Conservation (phyloP, 1,140 invertebrate genomes). For the Phthorimaea operculella region DNA sequence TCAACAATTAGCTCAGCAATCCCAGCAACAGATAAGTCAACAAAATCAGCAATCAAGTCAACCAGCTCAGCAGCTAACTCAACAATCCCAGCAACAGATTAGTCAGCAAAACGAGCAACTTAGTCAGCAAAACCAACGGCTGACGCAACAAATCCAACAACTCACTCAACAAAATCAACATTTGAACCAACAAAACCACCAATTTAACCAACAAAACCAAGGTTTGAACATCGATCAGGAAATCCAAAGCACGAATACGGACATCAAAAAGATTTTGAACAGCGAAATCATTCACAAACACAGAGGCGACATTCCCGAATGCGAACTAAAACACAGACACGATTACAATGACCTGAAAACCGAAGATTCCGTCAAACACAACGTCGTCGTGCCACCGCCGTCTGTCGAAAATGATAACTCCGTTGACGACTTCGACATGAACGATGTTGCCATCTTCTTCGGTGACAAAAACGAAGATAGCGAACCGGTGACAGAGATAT, state of each 20-base stretch:
- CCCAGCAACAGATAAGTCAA: not conserved
- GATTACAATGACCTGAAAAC: constrained; percentile 39
- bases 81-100: constrained; percentile 10
- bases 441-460: constrained; percentile 69
- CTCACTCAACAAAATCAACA: not conserved
- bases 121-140: not conserved
- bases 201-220: constrained; percentile 2
- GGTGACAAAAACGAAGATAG: constrained; percentile 32
- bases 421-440: constrained; percentile 58
- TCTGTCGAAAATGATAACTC: constrained; percentile 27
- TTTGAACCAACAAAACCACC: constrained; percentile 7
- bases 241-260: constrained; percentile 30
- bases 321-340: constrained; percentile 15
- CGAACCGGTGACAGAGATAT: constrained; percentile 60
- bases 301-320: constrained; percentile 36
- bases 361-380: constrained; percentile 46
- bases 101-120: not conserved
- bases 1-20: not conserved
- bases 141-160: not conserved
- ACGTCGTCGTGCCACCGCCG: constrained; percentile 47
- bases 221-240: constrained; percentile 25
- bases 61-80: not conserved
- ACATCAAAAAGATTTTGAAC: constrained; percentile 32
- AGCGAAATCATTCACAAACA: constrained; percentile 35
- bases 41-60: not conserved